These are phyloP conservation scores for Pinctada fucata DNA, from an alignment of 2,888 invertebrate species.

Conservation along the genomic window DNA sequence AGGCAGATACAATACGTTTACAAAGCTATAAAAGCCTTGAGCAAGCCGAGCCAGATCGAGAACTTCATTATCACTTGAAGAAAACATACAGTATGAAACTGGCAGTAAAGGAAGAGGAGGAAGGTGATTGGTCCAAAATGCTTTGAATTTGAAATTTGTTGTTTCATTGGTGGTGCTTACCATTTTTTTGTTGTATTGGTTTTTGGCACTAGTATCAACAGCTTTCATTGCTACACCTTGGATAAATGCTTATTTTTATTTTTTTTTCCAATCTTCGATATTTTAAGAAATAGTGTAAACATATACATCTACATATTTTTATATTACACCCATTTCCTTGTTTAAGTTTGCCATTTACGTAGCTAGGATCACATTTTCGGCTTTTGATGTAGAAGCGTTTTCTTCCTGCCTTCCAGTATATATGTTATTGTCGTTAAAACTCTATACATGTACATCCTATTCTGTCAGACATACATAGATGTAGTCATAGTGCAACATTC, in stretches of 20 bases:
- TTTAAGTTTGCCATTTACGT: no score
- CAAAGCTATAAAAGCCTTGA: conserved; percentile 53
- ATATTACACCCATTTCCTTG: no score
- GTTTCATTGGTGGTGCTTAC: conserved; percentile 1
- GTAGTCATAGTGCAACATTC: no score
- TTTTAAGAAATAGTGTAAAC: background rate
- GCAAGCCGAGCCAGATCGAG: conserved; percentile 46
- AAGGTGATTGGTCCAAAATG: conserved; percentile 62
- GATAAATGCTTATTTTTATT: background rate
- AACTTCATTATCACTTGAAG: conserved; percentile 67
- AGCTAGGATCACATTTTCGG: no score
- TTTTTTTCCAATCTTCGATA: background rate
- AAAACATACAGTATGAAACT: conserved; percentile 75
- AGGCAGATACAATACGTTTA: conserved; percentile 51
- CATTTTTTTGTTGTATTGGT: background rate
- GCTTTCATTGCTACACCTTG: no score
- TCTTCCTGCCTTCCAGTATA: no score
- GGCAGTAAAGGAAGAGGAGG: conserved; percentile 67
- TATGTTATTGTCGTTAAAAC: no score
- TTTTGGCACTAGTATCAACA: background rate
- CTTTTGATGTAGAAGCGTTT: no score
- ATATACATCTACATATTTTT: no score
- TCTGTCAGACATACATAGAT: no score
- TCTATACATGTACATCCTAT: no score
- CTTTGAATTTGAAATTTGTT: background rate